Conservation (phyloP, 2,888 invertebrate genomes). For the Drosophila koepferae region DNA sequence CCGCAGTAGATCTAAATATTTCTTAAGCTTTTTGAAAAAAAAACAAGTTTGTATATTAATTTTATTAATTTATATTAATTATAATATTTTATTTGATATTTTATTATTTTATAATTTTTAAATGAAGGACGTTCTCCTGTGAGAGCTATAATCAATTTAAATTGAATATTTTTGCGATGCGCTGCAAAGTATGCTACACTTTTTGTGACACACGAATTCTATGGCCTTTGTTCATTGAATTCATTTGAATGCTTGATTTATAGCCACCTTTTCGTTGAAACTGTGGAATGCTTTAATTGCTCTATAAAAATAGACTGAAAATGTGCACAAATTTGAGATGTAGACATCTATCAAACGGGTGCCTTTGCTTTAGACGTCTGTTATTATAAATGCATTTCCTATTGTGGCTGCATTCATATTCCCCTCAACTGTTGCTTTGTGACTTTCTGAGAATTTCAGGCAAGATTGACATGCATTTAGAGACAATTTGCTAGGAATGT, state of each 20-base stretch:
- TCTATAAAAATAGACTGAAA: background rate
- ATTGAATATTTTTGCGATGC: accelerated
- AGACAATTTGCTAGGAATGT: slow-evolving; percentile 19
- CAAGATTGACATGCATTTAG: slow-evolving; percentile 1
- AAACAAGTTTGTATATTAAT: background rate
- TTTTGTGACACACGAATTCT: background rate
- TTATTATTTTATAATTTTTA: too few species aligned
- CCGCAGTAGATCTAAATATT: background rate
- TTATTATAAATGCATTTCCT: background rate
- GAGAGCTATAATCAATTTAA: background rate
- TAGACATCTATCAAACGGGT: background rate
- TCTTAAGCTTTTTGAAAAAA: background rate
- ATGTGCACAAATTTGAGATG: background rate
- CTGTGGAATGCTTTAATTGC: background rate
- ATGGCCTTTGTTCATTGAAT: background rate
- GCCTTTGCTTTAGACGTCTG: background rate
- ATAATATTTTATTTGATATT: too few species aligned
- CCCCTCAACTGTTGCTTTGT: background rate
- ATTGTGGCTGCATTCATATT: background rate
- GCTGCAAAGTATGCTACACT: background rate
- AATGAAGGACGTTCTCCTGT: background rate
- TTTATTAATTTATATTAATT: too few species aligned
- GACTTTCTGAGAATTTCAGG: background rate
- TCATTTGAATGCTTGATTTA: background rate
- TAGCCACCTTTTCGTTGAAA: background rate